A percentile compares a stretch with the other conserved stretches of the same genome.
Conservation (phyloP, 2,888 invertebrate genomes). For the Schizotus pectinicornis region DNA sequence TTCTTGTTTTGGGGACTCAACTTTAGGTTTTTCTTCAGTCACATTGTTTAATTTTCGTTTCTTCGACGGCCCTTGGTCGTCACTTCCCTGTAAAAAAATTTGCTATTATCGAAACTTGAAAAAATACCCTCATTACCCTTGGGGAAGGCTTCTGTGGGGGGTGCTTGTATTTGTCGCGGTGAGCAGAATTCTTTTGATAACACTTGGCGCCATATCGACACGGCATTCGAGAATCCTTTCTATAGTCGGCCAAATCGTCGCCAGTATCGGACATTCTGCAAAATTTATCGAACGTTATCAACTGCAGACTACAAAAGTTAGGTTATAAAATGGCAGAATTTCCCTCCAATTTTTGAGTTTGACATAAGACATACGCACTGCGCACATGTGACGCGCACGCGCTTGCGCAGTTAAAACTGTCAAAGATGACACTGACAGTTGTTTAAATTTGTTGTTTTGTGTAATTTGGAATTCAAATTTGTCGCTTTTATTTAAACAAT, state of each 20-base stretch:
- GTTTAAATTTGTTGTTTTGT: background rate
- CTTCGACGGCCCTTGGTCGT: background rate
- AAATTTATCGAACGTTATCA: too few species aligned
- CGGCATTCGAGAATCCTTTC: conserved; percentile 58
- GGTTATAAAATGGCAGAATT: too few species aligned
- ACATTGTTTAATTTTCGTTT: background rate
- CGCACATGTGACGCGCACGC: too few species aligned
- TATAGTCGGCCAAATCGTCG: conserved; percentile 42
- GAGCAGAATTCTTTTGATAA: conserved; percentile 80
- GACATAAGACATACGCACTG: too few species aligned
- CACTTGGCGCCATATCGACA: conserved; percentile 83
- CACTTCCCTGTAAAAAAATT: conserved; percentile 5
- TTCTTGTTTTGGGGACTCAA: background rate
- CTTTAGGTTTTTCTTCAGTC: background rate
- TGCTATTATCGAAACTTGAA: background rate
- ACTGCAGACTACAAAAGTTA: too few species aligned
- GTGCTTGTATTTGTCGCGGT: conserved; percentile 78
- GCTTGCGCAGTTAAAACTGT: too few species aligned
- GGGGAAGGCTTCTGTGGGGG: conserved; percentile 61
- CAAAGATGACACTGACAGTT: background rate
- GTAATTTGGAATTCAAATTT: background rate
- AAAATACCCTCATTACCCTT: too few species aligned
- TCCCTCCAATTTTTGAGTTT: too few species aligned
- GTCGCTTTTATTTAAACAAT: too few species aligned
- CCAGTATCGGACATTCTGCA: too few species aligned